Percentiles rank a stretch among this genome's conserved stretches.
Evolutionary conservation across 1,140 invertebrate genomes (phyloP).

Genomic region (Tribolium castaneum): DNA sequence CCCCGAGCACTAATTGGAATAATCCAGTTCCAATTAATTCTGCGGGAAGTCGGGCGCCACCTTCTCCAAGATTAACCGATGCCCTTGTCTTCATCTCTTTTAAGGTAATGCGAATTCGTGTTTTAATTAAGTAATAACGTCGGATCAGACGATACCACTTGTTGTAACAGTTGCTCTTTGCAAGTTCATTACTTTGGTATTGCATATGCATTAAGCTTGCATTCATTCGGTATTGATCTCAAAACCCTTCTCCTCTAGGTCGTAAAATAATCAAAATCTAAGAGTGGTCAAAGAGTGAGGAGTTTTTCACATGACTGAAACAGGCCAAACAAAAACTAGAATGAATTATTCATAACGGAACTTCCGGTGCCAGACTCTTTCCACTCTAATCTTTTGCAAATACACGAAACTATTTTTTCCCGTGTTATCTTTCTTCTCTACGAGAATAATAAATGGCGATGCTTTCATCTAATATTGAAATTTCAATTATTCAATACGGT

Average conservation of each 20-base stretch:
- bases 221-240: too few species aligned
- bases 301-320: not conserved
- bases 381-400: not conserved
- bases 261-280: not conserved
- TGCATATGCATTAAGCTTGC: constrained; percentile 42
- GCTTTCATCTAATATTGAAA: not conserved
- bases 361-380: not conserved
- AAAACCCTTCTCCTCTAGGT: too few species aligned
- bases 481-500: not conserved
- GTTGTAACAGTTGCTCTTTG: constrained; percentile 43
- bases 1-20: constrained; percentile 61
- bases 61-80: constrained; percentile 57
- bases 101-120: constrained; percentile 59
- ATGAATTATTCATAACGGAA: not conserved
- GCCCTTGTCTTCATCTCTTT: constrained; percentile 17
- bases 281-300: not conserved
- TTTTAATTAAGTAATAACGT: constrained; percentile 61
- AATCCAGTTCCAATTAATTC: constrained; percentile 63
- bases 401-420: not conserved
- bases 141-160: constrained; percentile 48
- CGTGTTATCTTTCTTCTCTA: not conserved
- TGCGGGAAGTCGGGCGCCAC: constrained; percentile 59
- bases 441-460: not conserved
- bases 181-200: constrained; percentile 42
- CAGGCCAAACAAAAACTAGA: not conserved